A percentile compares a stretch with the other conserved stretches of the same genome.
These are phyloP conservation scores for Rhagoletis pomonella DNA, from an alignment of 1,140 invertebrate genomes.

Conservation along the genomic window DNA sequence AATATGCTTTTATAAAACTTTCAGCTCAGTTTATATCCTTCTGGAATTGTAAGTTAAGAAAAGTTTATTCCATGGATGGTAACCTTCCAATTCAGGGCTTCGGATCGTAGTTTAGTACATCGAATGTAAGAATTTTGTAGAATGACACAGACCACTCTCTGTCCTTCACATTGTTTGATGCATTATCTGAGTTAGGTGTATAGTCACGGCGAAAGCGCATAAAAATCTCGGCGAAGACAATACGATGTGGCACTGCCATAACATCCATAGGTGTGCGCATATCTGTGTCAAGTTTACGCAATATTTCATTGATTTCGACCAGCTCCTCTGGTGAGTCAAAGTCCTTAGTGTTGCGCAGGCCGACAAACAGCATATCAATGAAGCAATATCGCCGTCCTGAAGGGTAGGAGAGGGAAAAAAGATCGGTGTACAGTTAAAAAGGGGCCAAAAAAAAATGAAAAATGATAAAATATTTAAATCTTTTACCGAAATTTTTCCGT, in stretches of 20 bases:
- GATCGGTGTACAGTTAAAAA: too few relatives aligned
- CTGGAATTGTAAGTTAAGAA: not conserved
- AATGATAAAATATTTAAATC: too few relatives aligned
- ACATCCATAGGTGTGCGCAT: slow-evolving; percentile 60
- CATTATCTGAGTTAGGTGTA: slow-evolving; percentile 34
- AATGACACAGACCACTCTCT: slow-evolving; percentile 70
- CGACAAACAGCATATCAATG: slow-evolving; percentile 72
- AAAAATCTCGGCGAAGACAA: slow-evolving; percentile 72
- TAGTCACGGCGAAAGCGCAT: slow-evolving; percentile 70
- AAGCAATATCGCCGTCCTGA: slow-evolving; percentile 66
- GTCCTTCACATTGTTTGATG: not conserved
- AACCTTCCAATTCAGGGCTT: not conserved
- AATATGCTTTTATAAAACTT: too few relatives aligned
- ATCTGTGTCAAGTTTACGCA: slow-evolving; percentile 64
- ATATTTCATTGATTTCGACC: slow-evolving; percentile 62
- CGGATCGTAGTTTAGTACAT: slow-evolving; percentile 71
- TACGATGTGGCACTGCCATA: slow-evolving; percentile 65
- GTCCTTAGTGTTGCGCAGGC: slow-evolving; percentile 69
- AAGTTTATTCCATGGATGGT: not conserved
- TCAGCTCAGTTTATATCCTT: not conserved
- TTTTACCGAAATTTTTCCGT: slow-evolving; percentile 63
- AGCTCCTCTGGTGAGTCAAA: slow-evolving; percentile 64
- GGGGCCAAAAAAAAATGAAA: too few relatives aligned
- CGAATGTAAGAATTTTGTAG: slow-evolving; percentile 71
- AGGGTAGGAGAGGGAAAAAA: not conserved